Evolutionary conservation across 2,797 vertebrate genomes (phyloP), one percentile per base, ranked within the genome.

Genomic region (Sebastes dallii): DNA sequence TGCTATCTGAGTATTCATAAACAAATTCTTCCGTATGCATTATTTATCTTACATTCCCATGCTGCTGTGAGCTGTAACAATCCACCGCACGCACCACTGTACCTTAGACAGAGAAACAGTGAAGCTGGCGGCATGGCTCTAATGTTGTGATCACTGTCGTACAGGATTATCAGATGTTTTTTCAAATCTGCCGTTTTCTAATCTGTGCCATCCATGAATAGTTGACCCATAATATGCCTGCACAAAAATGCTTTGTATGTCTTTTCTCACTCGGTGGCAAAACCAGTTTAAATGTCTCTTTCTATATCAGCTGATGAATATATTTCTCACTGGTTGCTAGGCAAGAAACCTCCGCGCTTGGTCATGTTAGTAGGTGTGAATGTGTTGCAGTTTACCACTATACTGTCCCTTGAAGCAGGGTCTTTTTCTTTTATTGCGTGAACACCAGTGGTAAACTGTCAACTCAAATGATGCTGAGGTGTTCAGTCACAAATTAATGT

Each of bases 271-370:
- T 7, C 9, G 0, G 1, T 16, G n/a, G 22, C 9, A 32, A 62
- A 74, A 80, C 5, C 29, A 18, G 54, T 83, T 76, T 32, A 11
- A 32, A 11, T 77, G 67, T 80, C 67, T 70, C 3, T 22, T 16
- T 36, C 25, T 56, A 4, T 42, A 72, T 86, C 69, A 67, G 77
- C 39, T 81, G 56, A 71, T 55, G 39, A 30, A 10, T 25, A 1
- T 4, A 58, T 22, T 60, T 12, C 8, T 29, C 3, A 54, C 52
- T 25, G 16, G 8, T 65, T 11, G 1, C 22, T 54, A 8, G 2
- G 36, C 36, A 36, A 36, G 36, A 36, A 36, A 36, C 36, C 0
- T 36, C 36, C 0, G 36, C 13, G 36, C 12, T 13, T 36, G 12
- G 36, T 36, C 72, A 11, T 61, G 34, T 56, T 27, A 62, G 14